phyloP scores from a whole-genome alignment of 2,888 invertebrate genomes.

The Thereva unica region DNA sequence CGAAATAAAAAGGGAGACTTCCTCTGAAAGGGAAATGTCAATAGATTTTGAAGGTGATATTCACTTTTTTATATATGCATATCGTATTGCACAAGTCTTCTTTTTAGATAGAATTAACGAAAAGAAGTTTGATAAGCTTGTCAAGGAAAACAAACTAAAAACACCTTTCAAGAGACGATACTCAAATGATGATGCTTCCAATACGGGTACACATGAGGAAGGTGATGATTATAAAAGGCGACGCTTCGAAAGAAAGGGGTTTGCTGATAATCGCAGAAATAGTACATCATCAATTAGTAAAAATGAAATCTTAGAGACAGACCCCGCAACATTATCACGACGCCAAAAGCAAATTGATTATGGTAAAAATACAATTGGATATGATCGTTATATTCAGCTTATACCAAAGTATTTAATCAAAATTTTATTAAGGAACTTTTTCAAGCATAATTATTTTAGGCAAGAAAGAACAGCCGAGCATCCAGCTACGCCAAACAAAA shows the following conservation, averaged over 20 bases:
- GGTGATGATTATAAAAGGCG: not conserved
- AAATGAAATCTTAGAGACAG: conserved; percentile 66
- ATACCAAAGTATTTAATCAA: conserved; percentile 69
- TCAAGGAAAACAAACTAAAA: conserved; percentile 56
- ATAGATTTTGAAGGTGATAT: conserved; percentile 46
- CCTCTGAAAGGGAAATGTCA: conserved; percentile 48
- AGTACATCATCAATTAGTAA: conserved; percentile 47
- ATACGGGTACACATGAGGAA: conserved; percentile 47
- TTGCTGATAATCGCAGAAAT: not conserved
- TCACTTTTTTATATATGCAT: not conserved
- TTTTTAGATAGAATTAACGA: conserved; percentile 54
- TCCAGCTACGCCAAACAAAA: conserved; percentile 89
- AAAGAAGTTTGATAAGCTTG: conserved; percentile 54
- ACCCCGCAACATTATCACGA: conserved; percentile 70
- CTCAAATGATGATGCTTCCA: conserved; percentile 52
- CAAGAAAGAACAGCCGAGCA: conserved; percentile 69
- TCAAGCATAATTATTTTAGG: conserved; percentile 55
- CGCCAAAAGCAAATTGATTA: conserved; percentile 94
- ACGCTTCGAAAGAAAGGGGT: not conserved
- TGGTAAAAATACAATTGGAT: conserved; percentile 90
- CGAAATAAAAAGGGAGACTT: conserved; percentile 42
- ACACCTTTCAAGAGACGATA: conserved; percentile 57
- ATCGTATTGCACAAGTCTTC: conserved; percentile 16
- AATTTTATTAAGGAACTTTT: conserved; percentile 12
- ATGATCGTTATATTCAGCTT: conserved; percentile 71